Evolutionary conservation across 1,140 invertebrate species (phyloP), one percentile per base, ranked within the genome.

Genomic region (Dreissena polymorpha): DNA sequence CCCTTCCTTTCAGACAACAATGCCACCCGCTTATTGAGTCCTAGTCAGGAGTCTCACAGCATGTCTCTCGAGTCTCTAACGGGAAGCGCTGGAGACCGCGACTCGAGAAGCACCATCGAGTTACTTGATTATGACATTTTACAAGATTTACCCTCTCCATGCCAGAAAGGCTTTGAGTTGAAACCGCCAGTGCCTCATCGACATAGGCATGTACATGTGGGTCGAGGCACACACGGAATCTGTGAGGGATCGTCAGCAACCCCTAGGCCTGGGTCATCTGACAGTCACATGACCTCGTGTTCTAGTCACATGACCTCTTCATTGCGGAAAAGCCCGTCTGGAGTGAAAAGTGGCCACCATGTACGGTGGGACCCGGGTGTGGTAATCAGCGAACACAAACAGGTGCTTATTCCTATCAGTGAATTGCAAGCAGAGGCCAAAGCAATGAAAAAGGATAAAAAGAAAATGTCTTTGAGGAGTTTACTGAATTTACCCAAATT

Each of bases 11-110:
- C 39, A 39, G 39, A 39, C 39, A 39, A 39, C 39, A 39, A 39
- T 39, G 39, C 39, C 39, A 39, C 39, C 39, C 39, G 8, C 8
- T 2, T 39, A 5, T 8, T 39, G 39, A 39, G 39, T 8, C 39
- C 39, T 2, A 39, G 39, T 39, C 39, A 5, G 3, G 39, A 39
- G 39, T 39, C 39, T 39, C 2, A 39, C 14, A 81, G 78, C 25
- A 81, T 81, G 78, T 81, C 78, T 8, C 72, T 81, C 12, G 78
- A 81, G 39, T 81, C 78, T n/a, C 72, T 81, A 70, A 81, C 69
- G 16, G 57, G 57, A 60, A 81, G 78, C 27, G 21, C 21, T 3
- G 78, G 78, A 10, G 78, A 81, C 29, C 55, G 78, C 13, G 72
- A 69, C 21, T 81, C 78, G 29, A 81, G 73, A 67, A 81, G 78